These are phyloP conservation scores for Pygocentrus nattereri DNA, from an alignment of 2,797 vertebrate species.

Conservation along the genomic window DNA sequence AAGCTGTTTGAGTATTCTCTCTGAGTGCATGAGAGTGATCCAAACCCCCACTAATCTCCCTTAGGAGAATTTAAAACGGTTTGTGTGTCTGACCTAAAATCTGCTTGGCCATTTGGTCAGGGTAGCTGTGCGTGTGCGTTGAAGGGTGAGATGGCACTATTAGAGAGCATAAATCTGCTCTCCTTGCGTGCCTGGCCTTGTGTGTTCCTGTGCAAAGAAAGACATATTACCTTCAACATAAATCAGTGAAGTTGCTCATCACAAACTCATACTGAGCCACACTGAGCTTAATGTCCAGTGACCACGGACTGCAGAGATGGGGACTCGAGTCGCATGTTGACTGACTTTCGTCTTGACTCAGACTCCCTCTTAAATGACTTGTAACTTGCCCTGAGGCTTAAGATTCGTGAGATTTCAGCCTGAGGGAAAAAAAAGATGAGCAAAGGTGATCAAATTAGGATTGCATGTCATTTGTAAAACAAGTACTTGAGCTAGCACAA, in stretches of 20 bases:
- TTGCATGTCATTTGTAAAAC: no score
- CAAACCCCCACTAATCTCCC: not conserved
- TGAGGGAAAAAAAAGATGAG: no score
- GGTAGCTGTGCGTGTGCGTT: not conserved
- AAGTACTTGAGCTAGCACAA: no score
- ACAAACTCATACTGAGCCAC: not conserved
- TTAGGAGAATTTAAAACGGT: slow-evolving; percentile 3
- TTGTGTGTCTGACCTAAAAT: slow-evolving; percentile 15
- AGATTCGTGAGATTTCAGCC: no score
- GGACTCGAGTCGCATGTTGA: no score
- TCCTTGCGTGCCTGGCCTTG: slow-evolving; percentile 8
- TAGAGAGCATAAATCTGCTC: not conserved
- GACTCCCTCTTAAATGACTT: no score
- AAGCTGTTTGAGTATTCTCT: not conserved
- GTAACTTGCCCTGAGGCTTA: no score
- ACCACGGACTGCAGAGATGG: not conserved
- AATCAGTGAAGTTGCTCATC: not conserved
- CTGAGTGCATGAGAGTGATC: slow-evolving; percentile 7
- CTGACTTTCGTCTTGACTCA: no score
- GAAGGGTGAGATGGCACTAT: not conserved
- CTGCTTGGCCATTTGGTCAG: not conserved
- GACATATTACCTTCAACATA: not conserved
- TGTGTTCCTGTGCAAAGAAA: not conserved
- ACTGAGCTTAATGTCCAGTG: no score
- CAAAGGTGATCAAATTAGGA: no score